Base-by-base conservation (phyloP, 2,113 vertebrate genomes). In the Heterotilapia buettikoferi region DNA sequence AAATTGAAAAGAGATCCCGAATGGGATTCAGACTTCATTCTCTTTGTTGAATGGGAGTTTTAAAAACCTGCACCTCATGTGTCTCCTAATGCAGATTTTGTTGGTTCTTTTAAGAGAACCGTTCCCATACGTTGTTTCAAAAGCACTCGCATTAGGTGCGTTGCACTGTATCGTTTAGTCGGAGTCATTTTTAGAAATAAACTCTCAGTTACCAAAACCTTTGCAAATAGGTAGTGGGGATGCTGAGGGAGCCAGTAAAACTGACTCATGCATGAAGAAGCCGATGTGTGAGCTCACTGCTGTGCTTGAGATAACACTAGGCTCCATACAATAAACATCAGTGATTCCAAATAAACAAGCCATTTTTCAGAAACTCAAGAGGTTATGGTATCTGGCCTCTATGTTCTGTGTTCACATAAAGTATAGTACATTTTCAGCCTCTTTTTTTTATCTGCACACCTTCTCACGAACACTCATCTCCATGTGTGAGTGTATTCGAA, bases 371-470 rank as follows among this genome's bases (percentile, higher is more conserved):
- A 38, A 73, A 38, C 73, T 52, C 52, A 26, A 38, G 38, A 38
- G n/a, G 76, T 86, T 59, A 36, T 38, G 24, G 50, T 79, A 57
- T 83, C 38, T 90, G 43, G 9, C 29, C 40, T 78, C n/a, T 18
- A 2, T 18, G 21, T 52, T 83, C 33, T 24, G 38, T 79, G 33
- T 80, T 86, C 84, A 82, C 43, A 16, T 47, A 40, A 24, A 56
- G 56, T 84, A 24, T 10, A 54, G 9, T 11, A 82, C 18, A 86
- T 86, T 82, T 86, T 63, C 12, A 79, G 66, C 19, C 31, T 9
- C 18, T 47, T 87, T 82, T 90, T 81, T 90, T 91, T 84, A 86
- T 87, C 71, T 84, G 43, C 5, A 13, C 16, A 73, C 14, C 21
- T 68, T 82, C n/a, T 81, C 80, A 76, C 43, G 88, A 73, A 88